phyloP scores from a whole-genome alignment of 2,113 vertebrate species.

The Leptobrachium ailaonicum region DNA sequence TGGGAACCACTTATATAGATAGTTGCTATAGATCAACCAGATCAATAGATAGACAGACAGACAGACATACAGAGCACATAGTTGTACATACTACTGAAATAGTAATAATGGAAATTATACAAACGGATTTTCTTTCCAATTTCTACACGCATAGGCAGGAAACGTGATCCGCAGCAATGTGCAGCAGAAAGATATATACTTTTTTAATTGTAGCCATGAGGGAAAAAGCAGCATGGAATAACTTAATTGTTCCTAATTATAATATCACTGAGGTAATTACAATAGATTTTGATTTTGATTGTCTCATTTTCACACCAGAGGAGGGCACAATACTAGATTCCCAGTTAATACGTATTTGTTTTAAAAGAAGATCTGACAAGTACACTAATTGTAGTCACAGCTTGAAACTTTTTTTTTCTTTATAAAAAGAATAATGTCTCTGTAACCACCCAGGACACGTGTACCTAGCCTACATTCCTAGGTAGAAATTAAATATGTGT shows the following conservation, averaged over 20 bases:
- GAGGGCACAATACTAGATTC: conserved; percentile 79
- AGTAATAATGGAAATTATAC: conserved; percentile 51
- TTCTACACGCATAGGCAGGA: conserved; percentile 77
- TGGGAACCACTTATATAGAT: too few relatives aligned
- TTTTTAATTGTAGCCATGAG: conserved; percentile 90
- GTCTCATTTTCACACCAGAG: conserved; percentile 89
- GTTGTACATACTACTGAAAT: background rate
- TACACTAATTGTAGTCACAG: conserved; percentile 89
- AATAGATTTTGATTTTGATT: conserved; percentile 97
- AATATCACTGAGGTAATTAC: conserved; percentile 96
- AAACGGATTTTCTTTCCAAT: conserved; percentile 80
- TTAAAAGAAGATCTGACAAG: conserved; percentile 90
- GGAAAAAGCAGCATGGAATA: conserved; percentile 85
- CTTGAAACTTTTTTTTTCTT: conserved; percentile 74
- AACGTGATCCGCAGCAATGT: conserved; percentile 83
- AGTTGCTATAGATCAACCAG: background rate
- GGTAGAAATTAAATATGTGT: conserved; percentile 79
- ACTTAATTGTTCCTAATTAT: conserved; percentile 95
- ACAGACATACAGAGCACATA: background rate
- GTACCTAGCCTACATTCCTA: conserved; percentile 68
- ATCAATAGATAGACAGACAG: background rate
- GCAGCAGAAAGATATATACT: conserved; percentile 89
- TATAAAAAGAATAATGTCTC: conserved; percentile 68
- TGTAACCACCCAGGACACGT: conserved; percentile 70
- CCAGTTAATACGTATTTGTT: conserved; percentile 93